Evolutionary conservation across 1,140 invertebrate species (phyloP).

Genomic region (Papilio polyxenes): DNA sequence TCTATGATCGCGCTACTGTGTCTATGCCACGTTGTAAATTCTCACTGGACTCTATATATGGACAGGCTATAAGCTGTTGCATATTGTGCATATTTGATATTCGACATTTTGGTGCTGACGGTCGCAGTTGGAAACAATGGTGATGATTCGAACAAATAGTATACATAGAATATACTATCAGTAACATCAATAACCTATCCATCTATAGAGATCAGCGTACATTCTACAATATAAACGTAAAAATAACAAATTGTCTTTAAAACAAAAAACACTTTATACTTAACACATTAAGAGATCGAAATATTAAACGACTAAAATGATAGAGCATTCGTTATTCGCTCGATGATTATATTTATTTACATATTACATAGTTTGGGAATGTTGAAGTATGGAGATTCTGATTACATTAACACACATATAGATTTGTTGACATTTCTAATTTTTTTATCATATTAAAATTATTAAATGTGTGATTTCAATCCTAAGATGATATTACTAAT

Average conservation of each 20-base stretch:
- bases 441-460: slow-evolving; percentile 7
- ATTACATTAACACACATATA: slow-evolving; percentile 37
- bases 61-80: too few relatives aligned
- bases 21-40: slow-evolving; percentile 10
- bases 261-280: slow-evolving; percentile 49
- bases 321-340: slow-evolving; percentile 41
- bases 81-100: too few relatives aligned
- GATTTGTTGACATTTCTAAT: background rate
- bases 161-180: too few relatives aligned
- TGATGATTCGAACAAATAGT: too few relatives aligned
- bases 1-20: slow-evolving; percentile 14
- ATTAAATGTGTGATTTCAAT: background rate
- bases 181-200: too few relatives aligned
- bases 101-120: too few relatives aligned
- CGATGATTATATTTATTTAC: slow-evolving; percentile 61
- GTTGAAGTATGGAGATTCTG: slow-evolving; percentile 61
- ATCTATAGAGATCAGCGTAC: too few relatives aligned
- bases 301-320: slow-evolving; percentile 44
- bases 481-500: slow-evolving; percentile 9
- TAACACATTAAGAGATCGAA: slow-evolving; percentile 36
- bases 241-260: slow-evolving; percentile 42
- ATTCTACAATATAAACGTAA: slow-evolving; percentile 28
- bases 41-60: background rate
- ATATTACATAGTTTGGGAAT: slow-evolving; percentile 60
- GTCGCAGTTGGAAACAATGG: too few relatives aligned